Evolutionary conservation across 2,797 vertebrate species (phyloP).

Genomic region (Paedocypris micromegethes): DNA sequence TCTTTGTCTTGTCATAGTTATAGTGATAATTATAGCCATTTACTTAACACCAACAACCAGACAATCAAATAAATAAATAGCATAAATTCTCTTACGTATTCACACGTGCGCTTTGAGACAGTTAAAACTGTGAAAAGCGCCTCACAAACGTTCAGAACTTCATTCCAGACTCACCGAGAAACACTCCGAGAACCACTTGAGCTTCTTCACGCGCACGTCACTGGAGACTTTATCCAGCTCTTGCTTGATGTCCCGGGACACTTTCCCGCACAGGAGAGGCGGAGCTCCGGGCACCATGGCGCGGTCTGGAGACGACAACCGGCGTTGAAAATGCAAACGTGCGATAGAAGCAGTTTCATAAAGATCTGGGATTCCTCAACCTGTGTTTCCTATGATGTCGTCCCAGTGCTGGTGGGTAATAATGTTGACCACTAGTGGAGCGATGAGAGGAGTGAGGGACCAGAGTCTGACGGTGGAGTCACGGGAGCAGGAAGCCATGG

Average conservation of each 20-base stretch:
- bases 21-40: no score
- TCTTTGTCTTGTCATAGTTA: no score
- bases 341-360: no score
- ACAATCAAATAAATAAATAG: no score
- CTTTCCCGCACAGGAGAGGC: slow-evolving; percentile 89
- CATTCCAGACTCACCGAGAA: slow-evolving; percentile 77
- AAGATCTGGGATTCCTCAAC: slow-evolving; percentile 42
- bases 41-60: no score
- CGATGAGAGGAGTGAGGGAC: slow-evolving; percentile 85
- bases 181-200: slow-evolving; percentile 91
- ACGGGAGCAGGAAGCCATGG: slow-evolving; percentile 93
- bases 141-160: no score
- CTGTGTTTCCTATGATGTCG: slow-evolving; percentile 85
- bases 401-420: slow-evolving; percentile 86
- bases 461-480: slow-evolving; percentile 96
- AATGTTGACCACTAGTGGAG: slow-evolving; percentile 82
- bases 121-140: no score
- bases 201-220: slow-evolving; percentile 75
- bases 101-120: no score
- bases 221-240: slow-evolving; percentile 83
- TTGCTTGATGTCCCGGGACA: slow-evolving; percentile 88
- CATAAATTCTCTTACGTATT: no score
- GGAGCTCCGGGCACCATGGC: slow-evolving; percentile 77
- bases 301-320: slow-evolving; percentile 65
- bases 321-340: no score